phyloP scores from a whole-genome alignment of 2,888 invertebrate genomes.

The Hipparchia sbordonii region DNA sequence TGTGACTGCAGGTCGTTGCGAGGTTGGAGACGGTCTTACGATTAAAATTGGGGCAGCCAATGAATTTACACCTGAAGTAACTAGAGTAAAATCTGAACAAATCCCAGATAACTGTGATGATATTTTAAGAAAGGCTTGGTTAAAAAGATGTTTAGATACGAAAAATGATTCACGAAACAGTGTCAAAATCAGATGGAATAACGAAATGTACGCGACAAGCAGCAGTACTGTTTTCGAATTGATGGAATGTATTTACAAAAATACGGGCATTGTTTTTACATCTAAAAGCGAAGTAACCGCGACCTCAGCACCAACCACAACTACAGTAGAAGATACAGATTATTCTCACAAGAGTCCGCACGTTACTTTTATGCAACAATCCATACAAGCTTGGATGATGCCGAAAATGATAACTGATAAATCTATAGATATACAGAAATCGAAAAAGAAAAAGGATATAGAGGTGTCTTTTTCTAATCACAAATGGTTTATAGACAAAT shows the following conservation, averaged over 20 bases:
- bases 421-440: conserved; percentile 35
- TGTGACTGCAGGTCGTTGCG: conserved; percentile 64
- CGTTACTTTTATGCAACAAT: conserved; percentile 57
- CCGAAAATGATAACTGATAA: conserved; percentile 54
- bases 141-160: conserved; percentile 55
- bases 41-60: conserved; percentile 53
- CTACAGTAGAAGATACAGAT: conserved; percentile 49
- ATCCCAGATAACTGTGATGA: conserved; percentile 47
- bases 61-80: conserved; percentile 36
- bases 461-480: conserved; percentile 54
- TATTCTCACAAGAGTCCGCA: conserved; percentile 49
- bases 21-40: conserved; percentile 61
- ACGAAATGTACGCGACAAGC: conserved; percentile 60
- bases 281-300: conserved; percentile 59
- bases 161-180: conserved; percentile 59
- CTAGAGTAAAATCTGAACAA: conserved; percentile 37
- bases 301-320: neutral
- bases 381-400: conserved; percentile 72
- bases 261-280: conserved; percentile 52
- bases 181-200: conserved; percentile 67
- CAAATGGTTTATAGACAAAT: conserved; percentile 63
- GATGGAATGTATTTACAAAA: conserved; percentile 61
- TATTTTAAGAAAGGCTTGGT: conserved; percentile 57
- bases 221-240: conserved; percentile 66
- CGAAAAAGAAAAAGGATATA: conserved; percentile 47